phyloP scores from a whole-genome alignment of 2,888 invertebrate species.

The Cistogaster globosa region DNA sequence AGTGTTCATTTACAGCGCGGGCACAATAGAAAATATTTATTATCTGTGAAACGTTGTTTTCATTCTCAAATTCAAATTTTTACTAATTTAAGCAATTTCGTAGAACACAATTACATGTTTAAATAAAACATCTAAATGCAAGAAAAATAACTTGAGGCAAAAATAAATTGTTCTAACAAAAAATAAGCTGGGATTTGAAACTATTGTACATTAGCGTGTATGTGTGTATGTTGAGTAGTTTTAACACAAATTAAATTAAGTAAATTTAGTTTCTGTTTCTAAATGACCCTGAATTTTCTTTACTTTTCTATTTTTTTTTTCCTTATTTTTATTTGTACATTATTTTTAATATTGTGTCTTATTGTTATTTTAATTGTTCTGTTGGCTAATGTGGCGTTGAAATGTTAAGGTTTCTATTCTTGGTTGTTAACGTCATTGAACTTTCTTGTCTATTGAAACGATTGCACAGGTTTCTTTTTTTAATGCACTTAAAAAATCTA shows the following conservation, averaged over 20 bases:
- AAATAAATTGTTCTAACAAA: background rate
- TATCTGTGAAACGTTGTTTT: slow-evolving; percentile 29
- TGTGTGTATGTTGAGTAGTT: background rate
- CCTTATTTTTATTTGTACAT: background rate
- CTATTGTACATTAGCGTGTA: background rate
- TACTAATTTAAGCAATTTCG: slow-evolving; percentile 32
- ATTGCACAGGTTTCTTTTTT: background rate
- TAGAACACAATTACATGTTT: slow-evolving; percentile 37
- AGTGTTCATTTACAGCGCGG: background rate
- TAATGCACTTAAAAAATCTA: background rate
- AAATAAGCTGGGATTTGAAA: background rate
- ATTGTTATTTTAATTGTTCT: background rate
- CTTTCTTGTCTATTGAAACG: background rate
- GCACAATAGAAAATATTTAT: background rate
- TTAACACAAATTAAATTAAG: slow-evolving; percentile 57
- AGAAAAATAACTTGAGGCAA: slow-evolving; percentile 2
- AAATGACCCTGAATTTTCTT: slow-evolving; percentile 36
- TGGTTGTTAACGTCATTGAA: slow-evolving; percentile 19
- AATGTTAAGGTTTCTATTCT: background rate
- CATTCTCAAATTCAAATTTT: slow-evolving; percentile 38
- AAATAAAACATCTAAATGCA: background rate
- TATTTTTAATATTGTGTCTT: background rate
- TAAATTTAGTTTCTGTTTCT: background rate
- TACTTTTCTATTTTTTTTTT: background rate
- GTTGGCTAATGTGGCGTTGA: background rate